These are phyloP conservation scores for Aegotheles bennettii DNA, from an alignment of 2,113 vertebrate species.

Conservation along the genomic window DNA sequence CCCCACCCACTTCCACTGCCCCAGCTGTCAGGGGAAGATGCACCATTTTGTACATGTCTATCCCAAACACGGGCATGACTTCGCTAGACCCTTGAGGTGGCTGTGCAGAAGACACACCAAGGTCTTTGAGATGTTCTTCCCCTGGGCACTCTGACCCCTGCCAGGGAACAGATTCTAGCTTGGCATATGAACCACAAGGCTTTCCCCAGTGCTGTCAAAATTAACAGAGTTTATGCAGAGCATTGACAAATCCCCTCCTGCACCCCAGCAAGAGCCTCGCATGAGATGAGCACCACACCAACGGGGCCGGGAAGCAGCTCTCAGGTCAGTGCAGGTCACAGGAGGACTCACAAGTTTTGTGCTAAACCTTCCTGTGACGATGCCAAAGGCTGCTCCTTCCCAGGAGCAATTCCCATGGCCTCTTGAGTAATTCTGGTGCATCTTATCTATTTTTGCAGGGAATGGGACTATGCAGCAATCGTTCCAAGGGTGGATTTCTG, in stretches of 20 bases:
- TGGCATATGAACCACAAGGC: neutral
- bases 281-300: rapidly evolving
- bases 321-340: neutral
- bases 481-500: neutral
- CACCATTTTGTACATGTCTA: neutral
- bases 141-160: neutral
- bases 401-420: neutral
- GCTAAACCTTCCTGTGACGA: neutral
- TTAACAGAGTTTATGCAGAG: rapidly evolving
- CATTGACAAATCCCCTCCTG: neutral
- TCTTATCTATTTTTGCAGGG: neutral
- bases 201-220: neutral
- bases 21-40: neutral
- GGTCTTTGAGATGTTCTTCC: neutral
- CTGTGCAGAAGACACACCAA: neutral
- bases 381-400: neutral
- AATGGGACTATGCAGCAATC: neutral
- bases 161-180: neutral
- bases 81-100: neutral
- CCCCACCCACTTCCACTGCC: neutral
- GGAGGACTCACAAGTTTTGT: neutral
- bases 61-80: neutral
- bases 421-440: neutral
- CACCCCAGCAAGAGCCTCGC: neutral
- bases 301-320: neutral